Percentiles rank a stretch among this genome's conserved stretches.
phyloP scores from a whole-genome alignment of 2,888 invertebrate species.

The Leptothorax acervorum region DNA sequence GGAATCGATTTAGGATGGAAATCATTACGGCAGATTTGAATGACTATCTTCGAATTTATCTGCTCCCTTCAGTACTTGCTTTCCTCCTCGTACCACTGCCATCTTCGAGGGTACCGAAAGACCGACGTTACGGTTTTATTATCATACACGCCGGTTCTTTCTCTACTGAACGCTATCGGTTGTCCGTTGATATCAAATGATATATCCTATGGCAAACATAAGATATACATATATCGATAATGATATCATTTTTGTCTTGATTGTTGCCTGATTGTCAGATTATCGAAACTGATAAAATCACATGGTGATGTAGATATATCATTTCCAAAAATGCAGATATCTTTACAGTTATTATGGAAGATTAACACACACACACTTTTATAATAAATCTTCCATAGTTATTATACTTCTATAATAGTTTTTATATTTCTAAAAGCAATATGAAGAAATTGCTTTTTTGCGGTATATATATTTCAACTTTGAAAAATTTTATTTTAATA shows the following conservation, averaged over 20 bases:
- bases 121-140: slow-evolving; percentile 63
- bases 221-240: slow-evolving; percentile 8
- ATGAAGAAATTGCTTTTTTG: not conserved
- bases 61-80: slow-evolving; percentile 66
- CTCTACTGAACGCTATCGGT: not conserved
- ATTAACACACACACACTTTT: not conserved
- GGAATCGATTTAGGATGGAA: slow-evolving; percentile 85
- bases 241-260: not conserved
- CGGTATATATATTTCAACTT: not conserved
- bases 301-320: not conserved
- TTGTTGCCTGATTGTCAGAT: not conserved
- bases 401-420: not conserved
- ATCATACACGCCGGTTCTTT: slow-evolving; percentile 3
- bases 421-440: not conserved
- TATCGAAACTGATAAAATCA: not conserved
- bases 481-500: not conserved
- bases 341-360: not conserved
- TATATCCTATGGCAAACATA: slow-evolving; percentile 15
- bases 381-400: not conserved
- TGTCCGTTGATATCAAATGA: slow-evolving; percentile 9
- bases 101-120: slow-evolving; percentile 58
- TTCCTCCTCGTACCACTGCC: slow-evolving; percentile 52
- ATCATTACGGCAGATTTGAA: slow-evolving; percentile 85
- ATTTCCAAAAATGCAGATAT: not conserved
- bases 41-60: slow-evolving; percentile 84